phyloP scores from a whole-genome alignment of 2,888 invertebrate species.

The Calliopum simillimum region DNA sequence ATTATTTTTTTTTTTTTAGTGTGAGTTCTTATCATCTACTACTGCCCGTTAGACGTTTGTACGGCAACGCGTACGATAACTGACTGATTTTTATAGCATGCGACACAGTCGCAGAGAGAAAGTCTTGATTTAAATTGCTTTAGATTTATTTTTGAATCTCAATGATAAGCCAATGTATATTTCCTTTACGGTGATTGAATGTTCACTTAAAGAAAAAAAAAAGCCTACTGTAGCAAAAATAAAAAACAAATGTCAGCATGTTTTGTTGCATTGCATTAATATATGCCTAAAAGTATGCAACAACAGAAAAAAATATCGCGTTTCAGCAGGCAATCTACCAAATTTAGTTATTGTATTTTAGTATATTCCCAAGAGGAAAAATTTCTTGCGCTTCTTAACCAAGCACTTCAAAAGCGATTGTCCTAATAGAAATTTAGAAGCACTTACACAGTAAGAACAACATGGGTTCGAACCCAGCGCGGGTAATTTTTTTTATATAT shows the following conservation, averaged over 20 bases:
- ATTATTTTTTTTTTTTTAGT: neutral
- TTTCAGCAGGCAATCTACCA: neutral
- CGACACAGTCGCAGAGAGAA: neutral
- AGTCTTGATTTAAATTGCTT: neutral
- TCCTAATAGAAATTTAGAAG: too few relatives aligned
- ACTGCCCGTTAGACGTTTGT: neutral
- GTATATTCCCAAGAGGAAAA: too few relatives aligned
- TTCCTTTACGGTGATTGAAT: neutral
- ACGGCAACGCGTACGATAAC: slow-evolving; percentile 1
- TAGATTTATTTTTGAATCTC: neutral
- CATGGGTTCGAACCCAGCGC: too few relatives aligned
- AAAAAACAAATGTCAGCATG: too few relatives aligned
- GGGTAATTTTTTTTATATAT: too few relatives aligned
- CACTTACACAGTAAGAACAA: too few relatives aligned
- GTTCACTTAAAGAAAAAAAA: neutral
- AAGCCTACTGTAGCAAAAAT: neutral
- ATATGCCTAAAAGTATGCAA: neutral
- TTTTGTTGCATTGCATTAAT: neutral
- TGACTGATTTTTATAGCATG: neutral
- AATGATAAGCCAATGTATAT: slow-evolving; percentile 15
- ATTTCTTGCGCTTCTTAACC: too few relatives aligned
- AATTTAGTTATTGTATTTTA: too few relatives aligned
- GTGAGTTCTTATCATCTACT: neutral
- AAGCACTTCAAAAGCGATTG: too few relatives aligned
- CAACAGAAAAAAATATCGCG: neutral